phyloP scores from a whole-genome alignment of 2,113 vertebrate species.

The Cyphomyrus plagiostoma region DNA sequence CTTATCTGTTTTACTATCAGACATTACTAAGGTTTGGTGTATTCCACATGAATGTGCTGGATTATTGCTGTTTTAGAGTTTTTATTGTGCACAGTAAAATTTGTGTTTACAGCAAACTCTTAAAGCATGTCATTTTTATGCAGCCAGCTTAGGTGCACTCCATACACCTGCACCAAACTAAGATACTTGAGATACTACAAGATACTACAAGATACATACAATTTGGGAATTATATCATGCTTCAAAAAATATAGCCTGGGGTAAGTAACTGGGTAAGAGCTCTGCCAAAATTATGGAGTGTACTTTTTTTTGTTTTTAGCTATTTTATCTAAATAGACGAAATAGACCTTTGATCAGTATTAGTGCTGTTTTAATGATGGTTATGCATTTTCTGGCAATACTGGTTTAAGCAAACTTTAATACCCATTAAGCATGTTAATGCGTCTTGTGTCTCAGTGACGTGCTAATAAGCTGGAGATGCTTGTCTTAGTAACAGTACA shows the following conservation, averaged over 20 bases:
- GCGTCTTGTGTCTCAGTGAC: not conserved
- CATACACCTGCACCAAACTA: not conserved
- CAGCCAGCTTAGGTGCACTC: not conserved
- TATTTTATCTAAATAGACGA: not conserved
- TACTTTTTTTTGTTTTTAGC: not conserved
- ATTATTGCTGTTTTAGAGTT: not conserved
- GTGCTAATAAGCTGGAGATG: not conserved
- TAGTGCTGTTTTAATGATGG: not conserved
- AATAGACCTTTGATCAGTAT: not conserved
- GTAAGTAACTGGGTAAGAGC: not conserved
- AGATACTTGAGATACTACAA: not conserved
- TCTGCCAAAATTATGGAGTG: not conserved
- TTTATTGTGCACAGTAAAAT: conserved; percentile 1
- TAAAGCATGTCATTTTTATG: not conserved
- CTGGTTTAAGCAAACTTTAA: not conserved
- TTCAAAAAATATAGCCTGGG: not conserved
- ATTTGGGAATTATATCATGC: not conserved
- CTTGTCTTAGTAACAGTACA: not conserved
- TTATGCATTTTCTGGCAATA: not conserved
- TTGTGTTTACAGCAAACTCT: not conserved
- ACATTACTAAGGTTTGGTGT: not conserved
- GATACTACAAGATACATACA: not conserved
- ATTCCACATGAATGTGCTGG: not conserved
- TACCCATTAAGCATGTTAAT: not conserved
- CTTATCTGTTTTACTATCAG: not conserved